These are phyloP conservation scores for Tanytarsus gracilentus DNA, from an alignment of 2,888 invertebrate species.

Conservation along the genomic window DNA sequence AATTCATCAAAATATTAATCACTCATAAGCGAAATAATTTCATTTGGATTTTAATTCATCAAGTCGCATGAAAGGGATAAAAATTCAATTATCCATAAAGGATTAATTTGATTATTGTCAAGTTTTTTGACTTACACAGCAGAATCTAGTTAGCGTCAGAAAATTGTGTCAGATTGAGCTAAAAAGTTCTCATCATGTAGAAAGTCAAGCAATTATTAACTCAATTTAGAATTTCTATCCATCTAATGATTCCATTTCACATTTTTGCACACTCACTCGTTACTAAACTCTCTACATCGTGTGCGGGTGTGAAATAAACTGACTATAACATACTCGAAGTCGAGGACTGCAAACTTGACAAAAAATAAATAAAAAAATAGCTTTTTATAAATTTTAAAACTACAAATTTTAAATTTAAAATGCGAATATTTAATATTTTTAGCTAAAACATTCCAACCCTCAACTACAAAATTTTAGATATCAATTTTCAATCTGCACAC, in stretches of 20 bases:
- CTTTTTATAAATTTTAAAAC: no score
- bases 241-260: constrained; percentile 19
- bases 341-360: no score
- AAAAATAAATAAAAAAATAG: no score
- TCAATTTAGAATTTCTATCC: constrained; percentile 21
- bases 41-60: constrained; percentile 21
- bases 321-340: no score
- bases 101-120: constrained; percentile 1
- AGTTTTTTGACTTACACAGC: background rate
- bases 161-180: background rate
- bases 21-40: constrained; percentile 17
- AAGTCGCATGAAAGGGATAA: background rate
- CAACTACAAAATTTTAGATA: no score
- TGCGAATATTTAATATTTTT: no score
- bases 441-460: no score
- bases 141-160: background rate
- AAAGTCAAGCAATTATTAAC: constrained; percentile 11
- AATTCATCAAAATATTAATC: constrained; percentile 23
- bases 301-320: no score
- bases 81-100: background rate
- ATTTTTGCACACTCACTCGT: no score
- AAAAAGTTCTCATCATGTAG: background rate
- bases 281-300: no score
- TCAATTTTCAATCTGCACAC: no score
- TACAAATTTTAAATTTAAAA: no score